A percentile compares a stretch with the other conserved stretches of the same genome.
phyloP scores from a whole-genome alignment of 2,797 vertebrate species.

The Prunella strophiata region DNA sequence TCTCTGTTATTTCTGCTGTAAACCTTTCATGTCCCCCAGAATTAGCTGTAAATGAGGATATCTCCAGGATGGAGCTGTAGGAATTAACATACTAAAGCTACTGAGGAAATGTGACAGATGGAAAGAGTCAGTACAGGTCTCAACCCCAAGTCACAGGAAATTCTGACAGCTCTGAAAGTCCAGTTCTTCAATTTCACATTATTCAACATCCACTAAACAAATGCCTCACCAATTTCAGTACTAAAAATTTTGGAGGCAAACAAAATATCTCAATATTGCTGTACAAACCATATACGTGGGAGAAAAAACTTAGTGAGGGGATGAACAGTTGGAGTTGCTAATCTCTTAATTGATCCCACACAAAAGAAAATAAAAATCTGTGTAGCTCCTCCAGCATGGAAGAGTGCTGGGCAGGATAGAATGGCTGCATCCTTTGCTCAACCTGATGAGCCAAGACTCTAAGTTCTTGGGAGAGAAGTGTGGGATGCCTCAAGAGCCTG shows the following conservation, averaged over 20 bases:
- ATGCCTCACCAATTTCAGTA: neutral
- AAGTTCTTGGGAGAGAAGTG: neutral
- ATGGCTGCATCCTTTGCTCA: neutral
- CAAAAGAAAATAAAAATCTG: neutral
- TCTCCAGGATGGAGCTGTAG: neutral
- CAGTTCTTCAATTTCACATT: neutral
- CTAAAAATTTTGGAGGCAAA: neutral
- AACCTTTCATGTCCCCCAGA: neutral
- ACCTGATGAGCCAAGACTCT: neutral
- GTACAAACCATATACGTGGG: rapidly evolving
- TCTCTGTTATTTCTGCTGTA: neutral
- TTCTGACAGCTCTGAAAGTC: neutral
- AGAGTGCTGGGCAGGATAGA: neutral
- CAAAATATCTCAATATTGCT: neutral
- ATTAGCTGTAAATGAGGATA: slow-evolving; percentile 12
- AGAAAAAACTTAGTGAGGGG: rapidly evolving
- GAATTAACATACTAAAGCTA: slow-evolving; percentile 7
- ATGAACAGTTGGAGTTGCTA: neutral
- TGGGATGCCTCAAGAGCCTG: neutral
- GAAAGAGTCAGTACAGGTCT: neutral
- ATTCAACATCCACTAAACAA: neutral
- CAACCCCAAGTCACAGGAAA: neutral
- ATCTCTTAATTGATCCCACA: neutral
- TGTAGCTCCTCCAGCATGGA: neutral
- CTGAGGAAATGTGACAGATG: neutral